Base-by-base conservation (phyloP, 1,140 invertebrate genomes). In the Drosophila melanica region DNA sequence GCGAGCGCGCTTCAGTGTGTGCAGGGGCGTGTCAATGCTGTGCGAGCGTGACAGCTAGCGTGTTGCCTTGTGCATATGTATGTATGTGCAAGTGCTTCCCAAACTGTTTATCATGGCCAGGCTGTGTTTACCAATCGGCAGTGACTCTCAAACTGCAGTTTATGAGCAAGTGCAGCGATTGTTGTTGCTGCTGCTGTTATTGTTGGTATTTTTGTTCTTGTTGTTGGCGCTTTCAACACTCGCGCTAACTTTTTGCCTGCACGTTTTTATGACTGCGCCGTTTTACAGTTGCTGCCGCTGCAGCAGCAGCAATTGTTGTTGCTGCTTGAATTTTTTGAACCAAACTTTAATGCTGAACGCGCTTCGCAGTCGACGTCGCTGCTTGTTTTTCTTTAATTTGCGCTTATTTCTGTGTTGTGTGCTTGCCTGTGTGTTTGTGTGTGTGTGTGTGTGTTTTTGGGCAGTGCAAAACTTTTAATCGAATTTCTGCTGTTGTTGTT, bases 381-480 rank as follows among this genome's bases (percentile, higher is more conserved):
- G 76, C 70, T 75, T 87, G 79, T 89, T 89, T 89, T 89, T 80
- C 84, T 89, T 89, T 89, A 89, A 89, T 89, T 87, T 87, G 67
- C 59, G 72, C 53, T 81, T 47, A 73, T 77, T 66, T 79, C 23
- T 44, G 23, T 75, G 30, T 33, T 44, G 20, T 62, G 44, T 45
- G 41, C 20, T 37, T 64, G 51, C 37, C 20, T 72, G 35, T 48
- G 54, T 75, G n/a, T 39, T n/a, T 55, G 42, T 41, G 41, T 48
- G 5, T 68, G 27, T 42, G 14, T 69, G 55, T 45, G 54, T 54
- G 39, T 55, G 23, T 62, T 57, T 55, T 70, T 63, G 67, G 67
- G 20, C 69, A 66, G 57, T 54, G 75, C 30, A 89, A 87, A 89
- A 89, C 77, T 89, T 89, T 89, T 89, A 89, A 89, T 89, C 84